phyloP scores from a whole-genome alignment of 2,797 vertebrate genomes.

The Sternarchorhynchus goeldii region DNA sequence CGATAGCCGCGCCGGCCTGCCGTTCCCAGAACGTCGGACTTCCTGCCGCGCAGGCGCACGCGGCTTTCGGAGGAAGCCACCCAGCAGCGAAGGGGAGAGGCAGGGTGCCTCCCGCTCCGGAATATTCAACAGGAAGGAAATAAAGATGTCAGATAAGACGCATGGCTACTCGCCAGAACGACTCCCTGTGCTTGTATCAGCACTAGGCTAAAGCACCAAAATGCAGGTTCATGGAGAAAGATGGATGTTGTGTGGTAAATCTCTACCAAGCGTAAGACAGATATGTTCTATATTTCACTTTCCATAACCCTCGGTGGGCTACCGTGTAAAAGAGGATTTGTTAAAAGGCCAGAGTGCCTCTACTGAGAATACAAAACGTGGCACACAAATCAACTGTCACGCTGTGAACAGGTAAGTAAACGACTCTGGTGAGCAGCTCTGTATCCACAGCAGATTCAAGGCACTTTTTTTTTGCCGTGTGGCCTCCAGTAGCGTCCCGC shows the following conservation, averaged over 20 bases:
- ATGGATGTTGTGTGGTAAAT: conserved; percentile 37
- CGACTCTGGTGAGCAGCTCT: neutral
- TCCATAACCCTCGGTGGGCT: conserved; percentile 21
- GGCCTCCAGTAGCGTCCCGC: neutral
- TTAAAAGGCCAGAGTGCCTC: conserved; percentile 26
- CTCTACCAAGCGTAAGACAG: conserved; percentile 16
- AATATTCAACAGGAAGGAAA: conserved; percentile 39
- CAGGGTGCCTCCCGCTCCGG: conserved; percentile 31
- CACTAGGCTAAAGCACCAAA: conserved; percentile 12
- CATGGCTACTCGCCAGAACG: conserved; percentile 37
- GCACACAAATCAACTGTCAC: conserved; percentile 38
- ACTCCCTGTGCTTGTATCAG: conserved; percentile 3
- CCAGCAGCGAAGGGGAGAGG: conserved; percentile 11
- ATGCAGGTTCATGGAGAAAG: conserved; percentile 27
- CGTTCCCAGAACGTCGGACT: conserved; percentile 39
- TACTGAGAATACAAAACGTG: conserved; percentile 11
- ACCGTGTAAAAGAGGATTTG: neutral
- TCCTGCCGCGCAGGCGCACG: conserved; percentile 19
- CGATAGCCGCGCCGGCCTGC: conserved; percentile 21
- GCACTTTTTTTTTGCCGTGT: neutral
- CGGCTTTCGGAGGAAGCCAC: conserved; percentile 32
- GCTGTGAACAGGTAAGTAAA: conserved; percentile 10
- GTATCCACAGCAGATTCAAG: conserved; percentile 18
- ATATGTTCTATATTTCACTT: conserved; percentile 36
- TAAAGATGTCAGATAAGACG: conserved; percentile 48